phyloP scores from a whole-genome alignment of 2,888 invertebrate genomes.

The Tetragnatha montana region DNA sequence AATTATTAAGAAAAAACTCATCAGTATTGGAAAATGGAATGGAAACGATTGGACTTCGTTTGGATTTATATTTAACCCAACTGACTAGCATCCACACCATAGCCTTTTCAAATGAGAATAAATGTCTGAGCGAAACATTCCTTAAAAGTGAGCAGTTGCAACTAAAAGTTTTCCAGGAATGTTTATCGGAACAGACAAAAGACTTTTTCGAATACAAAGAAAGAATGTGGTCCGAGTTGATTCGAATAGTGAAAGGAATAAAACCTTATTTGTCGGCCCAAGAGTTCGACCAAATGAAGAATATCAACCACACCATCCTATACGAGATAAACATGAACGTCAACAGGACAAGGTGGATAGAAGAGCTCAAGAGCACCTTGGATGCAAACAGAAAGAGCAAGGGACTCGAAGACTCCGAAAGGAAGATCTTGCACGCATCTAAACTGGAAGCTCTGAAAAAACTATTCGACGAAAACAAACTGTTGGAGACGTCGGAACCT shows the following conservation, averaged over 20 bases:
- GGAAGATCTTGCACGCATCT: neutral
- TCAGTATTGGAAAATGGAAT: too few relatives aligned
- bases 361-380: neutral
- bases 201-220: neutral
- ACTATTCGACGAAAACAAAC: neutral
- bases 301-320: neutral
- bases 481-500: neutral
- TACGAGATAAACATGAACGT: neutral
- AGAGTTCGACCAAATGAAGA: neutral
- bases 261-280: neutral
- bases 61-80: too few relatives aligned
- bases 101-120: too few relatives aligned
- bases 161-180: neutral
- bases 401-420: neutral
- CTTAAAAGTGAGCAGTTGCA: neutral
- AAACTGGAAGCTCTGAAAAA: neutral
- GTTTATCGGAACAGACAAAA: neutral
- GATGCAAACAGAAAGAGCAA: neutral
- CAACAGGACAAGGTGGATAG: neutral
- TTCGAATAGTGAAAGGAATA: neutral
- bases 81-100: too few relatives aligned
- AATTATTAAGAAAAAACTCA: too few relatives aligned
- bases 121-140: too few relatives aligned
- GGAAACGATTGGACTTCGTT: too few relatives aligned
- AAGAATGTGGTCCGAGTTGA: neutral